Conservation (phyloP, 2,888 invertebrate species). For the Masnerella sp. region DNA sequence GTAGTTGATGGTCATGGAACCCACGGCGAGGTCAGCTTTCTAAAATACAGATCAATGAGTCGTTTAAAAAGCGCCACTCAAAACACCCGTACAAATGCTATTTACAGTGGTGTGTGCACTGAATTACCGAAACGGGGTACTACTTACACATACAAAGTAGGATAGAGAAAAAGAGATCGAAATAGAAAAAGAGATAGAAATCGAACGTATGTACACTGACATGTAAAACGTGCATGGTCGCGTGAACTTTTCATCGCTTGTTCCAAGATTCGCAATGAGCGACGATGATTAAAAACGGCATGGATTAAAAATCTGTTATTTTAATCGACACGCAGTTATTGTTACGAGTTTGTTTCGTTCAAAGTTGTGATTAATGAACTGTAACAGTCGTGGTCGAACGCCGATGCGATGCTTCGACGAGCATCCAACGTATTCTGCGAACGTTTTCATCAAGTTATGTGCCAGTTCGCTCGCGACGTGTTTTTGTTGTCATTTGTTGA, state of each 20-base stretch:
- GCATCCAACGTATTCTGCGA: no score
- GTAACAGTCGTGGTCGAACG: constrained; percentile 12
- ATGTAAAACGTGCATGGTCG: constrained; percentile 33
- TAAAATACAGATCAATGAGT: constrained; percentile 74
- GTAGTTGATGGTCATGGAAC: constrained; percentile 93
- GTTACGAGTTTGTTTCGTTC: constrained; percentile 14
- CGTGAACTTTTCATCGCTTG: constrained; percentile 23
- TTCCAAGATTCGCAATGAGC: constrained; percentile 7
- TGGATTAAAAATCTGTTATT: constrained; percentile 12
- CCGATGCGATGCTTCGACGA: no score
- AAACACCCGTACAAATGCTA: neutral
- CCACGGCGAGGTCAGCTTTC: constrained; percentile 93
- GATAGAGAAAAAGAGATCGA: constrained; percentile 15
- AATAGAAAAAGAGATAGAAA: constrained; percentile 7
- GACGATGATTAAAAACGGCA: no score
- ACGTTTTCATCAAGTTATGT: no score
- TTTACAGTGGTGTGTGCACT: constrained; percentile 11
- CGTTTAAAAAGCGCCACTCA: neutral
- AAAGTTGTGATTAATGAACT: constrained; percentile 48
- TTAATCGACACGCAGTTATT: constrained; percentile 18
- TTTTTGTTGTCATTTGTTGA: no score
- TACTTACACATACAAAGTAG: constrained; percentile 18
- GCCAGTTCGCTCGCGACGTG: no score
- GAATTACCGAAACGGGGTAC: constrained; percentile 9
- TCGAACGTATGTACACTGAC: constrained; percentile 29